phyloP scores from a whole-genome alignment of 2,797 vertebrate genomes.

The Emydoidea blandingii region DNA sequence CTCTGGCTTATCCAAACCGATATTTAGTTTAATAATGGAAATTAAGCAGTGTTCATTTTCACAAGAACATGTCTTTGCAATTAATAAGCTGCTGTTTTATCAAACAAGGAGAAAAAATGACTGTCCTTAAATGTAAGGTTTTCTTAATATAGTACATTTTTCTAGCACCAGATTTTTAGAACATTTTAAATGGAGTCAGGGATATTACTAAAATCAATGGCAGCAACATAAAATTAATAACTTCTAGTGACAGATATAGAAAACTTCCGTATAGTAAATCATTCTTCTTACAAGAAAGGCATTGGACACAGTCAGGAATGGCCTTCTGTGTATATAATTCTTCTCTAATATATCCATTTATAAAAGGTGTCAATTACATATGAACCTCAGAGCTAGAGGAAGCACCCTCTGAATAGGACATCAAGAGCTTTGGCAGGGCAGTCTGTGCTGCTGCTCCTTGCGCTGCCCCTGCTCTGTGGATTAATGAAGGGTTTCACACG shows the following conservation, averaged over 20 bases:
- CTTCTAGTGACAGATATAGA: neutral
- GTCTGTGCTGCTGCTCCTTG: neutral
- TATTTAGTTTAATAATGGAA: constrained; percentile 21
- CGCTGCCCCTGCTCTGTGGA: neutral
- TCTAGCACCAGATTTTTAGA: neutral
- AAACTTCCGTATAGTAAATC: neutral
- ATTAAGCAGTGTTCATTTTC: neutral
- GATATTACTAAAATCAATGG: neutral
- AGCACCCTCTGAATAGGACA: neutral
- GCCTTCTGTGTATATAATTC: neutral
- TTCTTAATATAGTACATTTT: neutral
- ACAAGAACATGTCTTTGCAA: neutral
- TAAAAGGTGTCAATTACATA: neutral
- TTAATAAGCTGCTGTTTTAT: constrained; percentile 40
- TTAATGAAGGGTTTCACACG: neutral
- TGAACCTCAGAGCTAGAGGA: neutral
- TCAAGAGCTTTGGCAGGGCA: neutral
- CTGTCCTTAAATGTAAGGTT: neutral
- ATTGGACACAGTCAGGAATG: neutral
- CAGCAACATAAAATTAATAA: neutral
- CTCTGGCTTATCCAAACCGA: neutral
- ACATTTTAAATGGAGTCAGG: constrained; percentile 6
- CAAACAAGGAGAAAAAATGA: neutral
- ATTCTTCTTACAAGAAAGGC: neutral
- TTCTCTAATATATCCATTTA: neutral